Base-by-base conservation (phyloP, 2,113 vertebrate genomes). In the Indicator indicator region DNA sequence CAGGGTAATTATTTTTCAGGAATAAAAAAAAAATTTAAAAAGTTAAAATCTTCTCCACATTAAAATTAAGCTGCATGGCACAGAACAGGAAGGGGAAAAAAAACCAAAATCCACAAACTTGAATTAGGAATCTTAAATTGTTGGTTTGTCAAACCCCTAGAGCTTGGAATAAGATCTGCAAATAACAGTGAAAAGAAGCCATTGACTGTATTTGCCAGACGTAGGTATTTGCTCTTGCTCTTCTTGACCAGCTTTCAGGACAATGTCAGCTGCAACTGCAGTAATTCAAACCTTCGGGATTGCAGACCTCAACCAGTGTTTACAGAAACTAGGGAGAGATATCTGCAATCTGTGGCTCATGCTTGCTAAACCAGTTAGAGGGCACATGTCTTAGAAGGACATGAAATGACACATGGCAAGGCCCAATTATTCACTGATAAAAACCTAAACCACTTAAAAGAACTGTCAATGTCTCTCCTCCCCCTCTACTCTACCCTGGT, bases 61-160 rank as follows among this genome's bases (percentile, higher is more conserved):
- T 5, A 84, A 85, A 91, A 80, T 48, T 46, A 38, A 64, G 69
- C 6, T 48, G 9, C 2, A 26, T 24, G 12, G 13, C 79, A 62
- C 3, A 36, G 21, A 75, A 36, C 6, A 56, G 26, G 42, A 50
- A 50, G 46, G 17, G 7, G 21, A 50, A 69, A 69, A 42, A 60
- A 42, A 71, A n/a, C n/a, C n/a, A n/a, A 54, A 2, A 50, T 21
- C 7, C 14, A 33, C 12, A 68, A 33, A 27, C 40, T 76, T 90
- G 85, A 87, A 58, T 80, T 16, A 82, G 56, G 67, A 92, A 90
- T 85, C 85, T 91, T 94, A 88, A 86, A 88, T 83, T 67, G 38
- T 27, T 24, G 68, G 68, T 84, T 95, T 88, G 68, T 82, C 79
- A 96, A 94, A 90, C 33, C 65, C 67, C 58, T 50, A 54, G 44